A percentile compares a stretch with the other conserved stretches of the same genome.
Evolutionary conservation across 2,797 vertebrate genomes (phyloP).

Genomic region (Parambassis ranga): DNA sequence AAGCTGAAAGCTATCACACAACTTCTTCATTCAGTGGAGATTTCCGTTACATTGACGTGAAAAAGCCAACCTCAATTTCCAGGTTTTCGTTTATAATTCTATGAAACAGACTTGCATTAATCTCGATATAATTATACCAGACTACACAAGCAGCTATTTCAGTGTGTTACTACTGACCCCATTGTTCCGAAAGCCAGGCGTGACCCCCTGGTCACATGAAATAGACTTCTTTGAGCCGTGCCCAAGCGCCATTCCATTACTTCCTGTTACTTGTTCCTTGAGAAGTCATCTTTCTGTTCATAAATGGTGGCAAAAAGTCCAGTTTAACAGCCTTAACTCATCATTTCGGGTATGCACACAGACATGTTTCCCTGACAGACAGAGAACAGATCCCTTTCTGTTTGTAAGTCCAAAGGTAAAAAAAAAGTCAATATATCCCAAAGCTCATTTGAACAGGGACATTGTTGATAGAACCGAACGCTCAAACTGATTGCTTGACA

Average conservation of each 20-base stretch:
- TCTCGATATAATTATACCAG: background rate
- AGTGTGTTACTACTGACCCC: conserved; percentile 41
- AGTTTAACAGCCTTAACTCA: background rate
- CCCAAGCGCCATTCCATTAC: conserved; percentile 66
- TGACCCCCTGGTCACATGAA: conserved; percentile 32
- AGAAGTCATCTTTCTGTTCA: conserved; percentile 39
- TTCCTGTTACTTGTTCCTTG: background rate
- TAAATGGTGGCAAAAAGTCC: background rate
- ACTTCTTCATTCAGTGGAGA: background rate
- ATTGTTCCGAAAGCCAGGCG: conserved; percentile 10
- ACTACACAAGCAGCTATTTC: background rate
- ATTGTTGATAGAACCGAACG: background rate
- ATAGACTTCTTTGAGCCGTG: conserved; percentile 51
- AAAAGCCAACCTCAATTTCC: too few species aligned
- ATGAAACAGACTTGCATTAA: background rate
- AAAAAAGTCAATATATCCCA: conserved; percentile 54
- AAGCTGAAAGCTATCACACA: background rate
- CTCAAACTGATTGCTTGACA: background rate
- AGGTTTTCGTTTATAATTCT: background rate
- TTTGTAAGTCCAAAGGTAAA: conserved; percentile 77
- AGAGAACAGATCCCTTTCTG: conserved; percentile 28
- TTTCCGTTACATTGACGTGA: background rate
- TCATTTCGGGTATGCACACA: background rate
- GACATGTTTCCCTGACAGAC: conserved; percentile 18
- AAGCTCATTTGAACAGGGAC: background rate